Conservation (phyloP, 2,797 vertebrate genomes). For the Clamator glandarius region DNA sequence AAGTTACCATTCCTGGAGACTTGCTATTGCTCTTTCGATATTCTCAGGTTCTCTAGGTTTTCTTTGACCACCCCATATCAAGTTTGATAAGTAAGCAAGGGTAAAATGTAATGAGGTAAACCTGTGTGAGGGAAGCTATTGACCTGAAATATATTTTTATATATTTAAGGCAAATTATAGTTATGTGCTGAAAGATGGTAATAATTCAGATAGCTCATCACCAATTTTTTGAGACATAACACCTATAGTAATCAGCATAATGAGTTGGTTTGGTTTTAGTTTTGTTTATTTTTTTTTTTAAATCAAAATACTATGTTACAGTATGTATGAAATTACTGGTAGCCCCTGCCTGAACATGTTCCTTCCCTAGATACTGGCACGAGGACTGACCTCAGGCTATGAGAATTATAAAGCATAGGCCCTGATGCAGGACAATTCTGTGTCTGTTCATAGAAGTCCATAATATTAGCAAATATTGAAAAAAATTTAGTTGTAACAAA, state of each 20-base stretch:
- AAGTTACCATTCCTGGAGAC: neutral
- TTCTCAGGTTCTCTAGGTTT: neutral
- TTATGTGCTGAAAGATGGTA: neutral
- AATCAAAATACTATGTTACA: neutral
- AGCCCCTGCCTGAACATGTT: neutral
- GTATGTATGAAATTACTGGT: neutral
- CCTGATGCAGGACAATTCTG: neutral
- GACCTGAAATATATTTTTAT: neutral
- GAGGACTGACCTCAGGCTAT: neutral
- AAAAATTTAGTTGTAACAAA: neutral
- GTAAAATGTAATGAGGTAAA: neutral
- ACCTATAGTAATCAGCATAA: neutral
- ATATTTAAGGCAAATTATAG: neutral
- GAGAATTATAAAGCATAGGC: neutral
- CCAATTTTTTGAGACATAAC: neutral
- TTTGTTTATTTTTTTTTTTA: neutral
- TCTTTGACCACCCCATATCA: neutral
- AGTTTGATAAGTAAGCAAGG: neutral
- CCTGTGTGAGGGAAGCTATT: neutral
- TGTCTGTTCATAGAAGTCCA: neutral
- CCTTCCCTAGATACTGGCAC: neutral
- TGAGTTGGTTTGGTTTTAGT: neutral
- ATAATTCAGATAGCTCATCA: neutral
- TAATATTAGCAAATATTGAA: rapidly evolving
- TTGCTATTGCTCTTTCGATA: neutral